These are phyloP conservation scores for Sylvilagus bachmani DNA, from an alignment of 2,113 vertebrate genomes.

Conservation along the genomic window DNA sequence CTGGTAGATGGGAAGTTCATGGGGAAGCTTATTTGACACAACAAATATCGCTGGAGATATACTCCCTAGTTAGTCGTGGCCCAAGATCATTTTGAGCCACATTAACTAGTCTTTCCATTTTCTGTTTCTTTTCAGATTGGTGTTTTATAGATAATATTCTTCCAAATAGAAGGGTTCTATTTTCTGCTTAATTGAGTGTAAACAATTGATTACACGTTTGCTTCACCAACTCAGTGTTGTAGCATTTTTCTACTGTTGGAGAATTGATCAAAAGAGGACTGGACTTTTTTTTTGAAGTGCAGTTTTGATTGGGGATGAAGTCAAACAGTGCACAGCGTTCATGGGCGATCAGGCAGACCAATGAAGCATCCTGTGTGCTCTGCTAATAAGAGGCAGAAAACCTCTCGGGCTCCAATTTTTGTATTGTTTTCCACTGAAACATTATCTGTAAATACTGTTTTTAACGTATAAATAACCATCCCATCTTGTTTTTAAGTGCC, in stretches of 20 bases:
- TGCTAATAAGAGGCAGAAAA: slow-evolving; percentile 79
- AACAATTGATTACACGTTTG: slow-evolving; percentile 85
- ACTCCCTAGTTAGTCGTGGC: slow-evolving; percentile 68
- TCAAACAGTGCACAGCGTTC: slow-evolving; percentile 68
- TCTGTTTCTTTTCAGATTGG: slow-evolving; percentile 79
- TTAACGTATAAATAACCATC: slow-evolving; percentile 57
- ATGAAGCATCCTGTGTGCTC: slow-evolving; percentile 69
- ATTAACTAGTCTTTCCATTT: slow-evolving; percentile 70
- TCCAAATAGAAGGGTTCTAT: slow-evolving; percentile 85
- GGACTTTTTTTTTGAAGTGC: slow-evolving; percentile 46
- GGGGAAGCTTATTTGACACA: neutral
- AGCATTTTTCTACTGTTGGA: slow-evolving; percentile 75
- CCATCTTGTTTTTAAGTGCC: slow-evolving; percentile 78
- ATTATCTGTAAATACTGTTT: slow-evolving; percentile 76
- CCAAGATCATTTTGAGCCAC: slow-evolving; percentile 50
- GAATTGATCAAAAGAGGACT: slow-evolving; percentile 78
- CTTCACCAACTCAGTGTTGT: slow-evolving; percentile 66
- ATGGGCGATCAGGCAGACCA: slow-evolving; percentile 82
- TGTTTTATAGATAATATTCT: slow-evolving; percentile 81
- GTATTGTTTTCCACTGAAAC: slow-evolving; percentile 79
- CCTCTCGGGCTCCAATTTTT: slow-evolving; percentile 74
- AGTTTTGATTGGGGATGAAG: slow-evolving; percentile 80
- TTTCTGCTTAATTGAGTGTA: slow-evolving; percentile 88
- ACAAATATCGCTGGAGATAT: neutral
- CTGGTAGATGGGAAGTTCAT: neutral